Evolutionary conservation across 2,888 invertebrate species (phyloP), one percentile per base, ranked within the genome.

Genomic region (Melinaea marsaeus): DNA sequence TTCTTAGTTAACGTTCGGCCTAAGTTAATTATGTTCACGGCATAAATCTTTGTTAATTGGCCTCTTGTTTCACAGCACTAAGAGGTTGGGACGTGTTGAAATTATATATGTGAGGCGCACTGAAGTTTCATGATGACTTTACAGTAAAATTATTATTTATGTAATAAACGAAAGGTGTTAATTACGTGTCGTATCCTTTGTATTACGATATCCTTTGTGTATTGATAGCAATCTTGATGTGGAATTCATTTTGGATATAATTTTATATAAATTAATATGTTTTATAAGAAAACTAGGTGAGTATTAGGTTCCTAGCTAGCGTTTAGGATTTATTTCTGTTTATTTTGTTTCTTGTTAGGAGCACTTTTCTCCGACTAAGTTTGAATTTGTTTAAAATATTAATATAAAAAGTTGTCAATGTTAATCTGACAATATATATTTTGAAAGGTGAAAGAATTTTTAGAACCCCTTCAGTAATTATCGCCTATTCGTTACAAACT

Each of bases 41-140:
- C 85, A 91, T 91, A 91, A 91, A 91, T 91, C 91, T 90, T 88
- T 86, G 80, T 89, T 91, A 91, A 91, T 91, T 91, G 91, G 91
- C 86, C 86, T 90, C 90, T 80, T 81, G 88, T 90, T 90, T 81
- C 90, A 86, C 85, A 85, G 86, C 81, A 86, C 88, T 88, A 88
- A 87, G 84, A 88, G 83, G 80, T 73, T 72, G 84, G 81, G 86
- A 88, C 88, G 88, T 86, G 90, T 82, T 89, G 89, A 90, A 88
- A 90, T 90, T 89, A 88, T 89, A 90, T 90, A 90, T 90, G 88
- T 89, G 83, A 80, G 83, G 79, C 75, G 76, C 75, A 79, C 78
- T 73, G 75, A 82, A 84, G 83, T 84, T 85, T 81, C 83, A 83
- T 79, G 73, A 75, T 74, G 73, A 73, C 70, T 77, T 74, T 72